Base-by-base conservation (phyloP, 2,797 vertebrate genomes). In the Pseudochirops corinnae region DNA sequence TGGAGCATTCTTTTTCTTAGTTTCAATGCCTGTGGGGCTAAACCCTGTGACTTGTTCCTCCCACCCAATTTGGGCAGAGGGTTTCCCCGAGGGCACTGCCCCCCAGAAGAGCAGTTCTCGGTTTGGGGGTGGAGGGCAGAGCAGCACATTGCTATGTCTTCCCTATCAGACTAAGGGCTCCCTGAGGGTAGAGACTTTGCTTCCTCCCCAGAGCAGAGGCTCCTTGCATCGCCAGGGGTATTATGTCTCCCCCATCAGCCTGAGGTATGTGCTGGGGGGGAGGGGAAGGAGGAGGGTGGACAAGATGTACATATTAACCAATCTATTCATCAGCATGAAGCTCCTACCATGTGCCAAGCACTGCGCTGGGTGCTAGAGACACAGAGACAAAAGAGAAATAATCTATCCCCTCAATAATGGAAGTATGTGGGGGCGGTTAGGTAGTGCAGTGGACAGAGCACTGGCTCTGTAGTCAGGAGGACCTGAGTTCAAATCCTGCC, bases 401-500 rank as follows among this genome's bases (percentile, higher is more conserved):
- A 39, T 74, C n/a, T 16, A 74, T 2, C 33, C n/a, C 67, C 5
- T 39, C 67, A 39, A 39, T 14, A 74, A 21, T 16, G 0, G n/a
- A 74, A 74, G n/a, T 74, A 11, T 21, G n/a, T 7, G 31, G 4
- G 60, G 14, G 14, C 55, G 91, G 90, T 28, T 5, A 9, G 0
- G 6, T n/a, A 60, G 91, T 16, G 24, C 60, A 67, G 29, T 62
- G 4, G 29, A 62, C 31, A 90, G n/a, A 9, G 82, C 11, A 2
- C 33, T 87, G 60, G 74, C 31, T 92, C 4, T 18, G 21, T 28
- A 87, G 14, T 14, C 5, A 9, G 29, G 33, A 91, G 67, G 0
- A 56, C 4, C 24, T 94, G 93, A 60, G 91, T 92, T 94, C 52
- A 16, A 92, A 92, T 95, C 46, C 55, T 1, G 29, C 58, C 60